Evolutionary conservation across 2,797 vertebrate species (phyloP).

Genomic region (Macroramphosus scolopax): DNA sequence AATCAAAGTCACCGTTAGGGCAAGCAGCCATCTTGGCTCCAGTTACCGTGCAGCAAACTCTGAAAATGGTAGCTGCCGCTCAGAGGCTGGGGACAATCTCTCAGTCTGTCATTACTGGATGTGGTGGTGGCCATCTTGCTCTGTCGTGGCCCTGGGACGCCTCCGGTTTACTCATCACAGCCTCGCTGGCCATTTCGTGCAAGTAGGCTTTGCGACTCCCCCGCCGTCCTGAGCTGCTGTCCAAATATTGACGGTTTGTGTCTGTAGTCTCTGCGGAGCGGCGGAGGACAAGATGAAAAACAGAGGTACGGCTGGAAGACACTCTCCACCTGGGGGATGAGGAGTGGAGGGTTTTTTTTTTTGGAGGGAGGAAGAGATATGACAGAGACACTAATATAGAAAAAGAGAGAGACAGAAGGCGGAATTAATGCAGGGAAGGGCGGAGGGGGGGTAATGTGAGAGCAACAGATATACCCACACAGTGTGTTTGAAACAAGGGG

Average conservation of each 20-base stretch:
- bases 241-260: constrained; percentile 71
- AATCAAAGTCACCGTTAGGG: constrained; percentile 51
- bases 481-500: constrained; percentile 31
- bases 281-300: constrained; percentile 63
- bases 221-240: constrained; percentile 48
- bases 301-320: constrained; percentile 53
- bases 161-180: constrained; percentile 61
- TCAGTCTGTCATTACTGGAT: constrained; percentile 49
- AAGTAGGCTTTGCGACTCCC: constrained; percentile 47
- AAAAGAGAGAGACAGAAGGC: constrained; percentile 13
- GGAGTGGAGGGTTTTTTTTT: constrained; percentile 6
- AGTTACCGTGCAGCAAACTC: constrained; percentile 29
- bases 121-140: constrained; percentile 34
- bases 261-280: constrained; percentile 53
- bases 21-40: constrained; percentile 51
- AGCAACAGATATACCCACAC: background rate
- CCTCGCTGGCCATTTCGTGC: constrained; percentile 44
- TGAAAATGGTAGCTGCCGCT: constrained; percentile 42
- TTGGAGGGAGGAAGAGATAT: background rate
- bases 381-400: constrained; percentile 12
- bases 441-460: background rate
- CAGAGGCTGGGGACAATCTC: constrained; percentile 31
- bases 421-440: too few species aligned
- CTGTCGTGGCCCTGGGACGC: constrained; percentile 54
- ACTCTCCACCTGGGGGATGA: constrained; percentile 40